Base-by-base conservation (phyloP, 2,888 invertebrate species). In the Hylaea fasciaria region DNA sequence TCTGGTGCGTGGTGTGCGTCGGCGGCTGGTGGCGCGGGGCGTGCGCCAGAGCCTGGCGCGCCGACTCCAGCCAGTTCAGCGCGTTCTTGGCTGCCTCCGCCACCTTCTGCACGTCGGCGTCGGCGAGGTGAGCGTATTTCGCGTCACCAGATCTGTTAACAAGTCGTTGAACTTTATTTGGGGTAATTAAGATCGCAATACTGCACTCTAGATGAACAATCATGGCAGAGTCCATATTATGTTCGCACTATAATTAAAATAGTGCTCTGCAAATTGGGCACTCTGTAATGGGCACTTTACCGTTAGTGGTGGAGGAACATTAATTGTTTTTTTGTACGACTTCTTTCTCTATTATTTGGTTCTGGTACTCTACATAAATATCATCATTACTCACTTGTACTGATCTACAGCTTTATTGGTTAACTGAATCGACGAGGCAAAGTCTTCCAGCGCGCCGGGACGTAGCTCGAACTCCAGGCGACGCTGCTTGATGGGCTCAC, bases 401-500 rank as follows among this genome's bases (percentile, higher is more conserved):
- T 94, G 93, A 76, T 96, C 96, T 4, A 96, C 86, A 29, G 95
- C 95, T 83, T 97, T 97, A 75, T 95, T 95, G n/a, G 96, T 95
- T 62, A 96, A 89, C 80, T 97, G 96, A 53, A 99, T 93, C 16
- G 95, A 92, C 61, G 94, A 93, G 41, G 96, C 95, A 47, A 98
- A 94, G 72, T 97, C 96, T 66, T 98, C 97, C 65, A 98, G 92
- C 0, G 96, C 96, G 0, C 93, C 90, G 2, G 96, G 96, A 71
- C 98, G 94, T 12, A 95, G 94, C 79, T 97, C 96, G 69, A 93
- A 96, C 85, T 99, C 99, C 41, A 94, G 87, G 71, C 95, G 95
- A 46, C 98, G 94, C 68, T 95, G 95, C 77, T 96, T 96, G 57
- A 99, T 96, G 0, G 98, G 98, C 81, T 98, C 97, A 10, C 98